These are phyloP conservation scores for Serilophus lunatus DNA, from an alignment of 2,113 vertebrate genomes.

Conservation along the genomic window DNA sequence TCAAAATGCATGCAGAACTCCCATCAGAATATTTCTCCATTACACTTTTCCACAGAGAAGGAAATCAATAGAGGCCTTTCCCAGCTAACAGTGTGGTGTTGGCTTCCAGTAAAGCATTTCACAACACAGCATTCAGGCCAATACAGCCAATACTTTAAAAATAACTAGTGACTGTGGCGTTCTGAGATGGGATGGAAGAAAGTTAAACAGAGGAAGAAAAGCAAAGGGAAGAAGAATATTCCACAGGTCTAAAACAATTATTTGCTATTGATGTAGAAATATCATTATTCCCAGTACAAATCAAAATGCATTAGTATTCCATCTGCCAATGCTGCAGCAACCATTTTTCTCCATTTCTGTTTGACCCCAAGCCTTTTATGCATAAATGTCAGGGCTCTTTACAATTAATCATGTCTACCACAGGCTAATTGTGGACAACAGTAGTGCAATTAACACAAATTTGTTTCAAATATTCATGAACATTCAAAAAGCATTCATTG, in stretches of 20 bases:
- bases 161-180: background rate
- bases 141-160: background rate
- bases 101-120: background rate
- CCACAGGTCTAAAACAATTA: conserved; percentile 25
- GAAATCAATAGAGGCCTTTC: background rate
- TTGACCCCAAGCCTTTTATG: conserved; percentile 78
- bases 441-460: conserved; percentile 74
- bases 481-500: conserved; percentile 54
- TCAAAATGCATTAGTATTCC: conserved; percentile 71
- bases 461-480: conserved; percentile 73
- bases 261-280: conserved; percentile 52
- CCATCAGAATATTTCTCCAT: background rate
- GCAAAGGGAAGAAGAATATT: background rate
- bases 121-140: background rate
- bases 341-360: conserved; percentile 75
- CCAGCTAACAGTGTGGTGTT: background rate
- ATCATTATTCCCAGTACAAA: conserved; percentile 53
- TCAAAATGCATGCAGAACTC: background rate
- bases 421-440: conserved; percentile 79
- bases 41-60: background rate
- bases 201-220: background rate
- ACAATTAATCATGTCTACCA: conserved; percentile 78
- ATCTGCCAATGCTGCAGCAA: conserved; percentile 43
- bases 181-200: background rate
- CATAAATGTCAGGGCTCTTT: conserved; percentile 78